phyloP scores from a whole-genome alignment of 2,888 invertebrate species.

The Caenorhabditis wallacei region DNA sequence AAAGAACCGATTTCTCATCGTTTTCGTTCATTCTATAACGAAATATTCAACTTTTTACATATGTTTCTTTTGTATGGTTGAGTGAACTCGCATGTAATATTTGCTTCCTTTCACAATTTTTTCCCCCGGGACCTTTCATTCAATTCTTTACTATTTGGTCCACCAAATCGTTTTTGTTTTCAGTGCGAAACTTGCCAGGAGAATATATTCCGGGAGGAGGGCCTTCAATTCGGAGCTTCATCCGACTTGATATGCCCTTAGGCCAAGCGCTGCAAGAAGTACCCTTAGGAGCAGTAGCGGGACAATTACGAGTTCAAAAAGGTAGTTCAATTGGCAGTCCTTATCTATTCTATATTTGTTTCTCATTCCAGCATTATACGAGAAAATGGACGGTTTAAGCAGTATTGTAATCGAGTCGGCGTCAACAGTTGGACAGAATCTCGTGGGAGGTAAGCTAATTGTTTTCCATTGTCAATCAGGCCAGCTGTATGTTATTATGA shows the following conservation, averaged over 20 bases:
- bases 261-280: slow-evolving; percentile 28
- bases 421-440: neutral
- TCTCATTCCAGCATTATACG: slow-evolving; percentile 7
- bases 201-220: slow-evolving; percentile 7
- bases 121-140: neutral
- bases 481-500: neutral
- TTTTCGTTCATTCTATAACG: neutral
- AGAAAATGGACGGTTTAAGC: slow-evolving; percentile 1
- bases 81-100: neutral
- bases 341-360: neutral
- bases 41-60: neutral
- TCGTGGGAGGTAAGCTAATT: neutral
- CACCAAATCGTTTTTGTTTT: neutral
- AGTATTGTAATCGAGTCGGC: neutral
- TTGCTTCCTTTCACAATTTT: neutral
- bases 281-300: slow-evolving; percentile 37
- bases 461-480: neutral
- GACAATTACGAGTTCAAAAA: slow-evolving; percentile 34
- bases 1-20: neutral
- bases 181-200: slow-evolving; percentile 12
- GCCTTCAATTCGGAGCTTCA: slow-evolving; percentile 15
- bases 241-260: slow-evolving; percentile 54
- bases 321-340: neutral
- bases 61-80: neutral
- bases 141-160: neutral